These are phyloP conservation scores for Enhydra lutris DNA, from an alignment of 2,113 vertebrate genomes.

Conservation along the genomic window DNA sequence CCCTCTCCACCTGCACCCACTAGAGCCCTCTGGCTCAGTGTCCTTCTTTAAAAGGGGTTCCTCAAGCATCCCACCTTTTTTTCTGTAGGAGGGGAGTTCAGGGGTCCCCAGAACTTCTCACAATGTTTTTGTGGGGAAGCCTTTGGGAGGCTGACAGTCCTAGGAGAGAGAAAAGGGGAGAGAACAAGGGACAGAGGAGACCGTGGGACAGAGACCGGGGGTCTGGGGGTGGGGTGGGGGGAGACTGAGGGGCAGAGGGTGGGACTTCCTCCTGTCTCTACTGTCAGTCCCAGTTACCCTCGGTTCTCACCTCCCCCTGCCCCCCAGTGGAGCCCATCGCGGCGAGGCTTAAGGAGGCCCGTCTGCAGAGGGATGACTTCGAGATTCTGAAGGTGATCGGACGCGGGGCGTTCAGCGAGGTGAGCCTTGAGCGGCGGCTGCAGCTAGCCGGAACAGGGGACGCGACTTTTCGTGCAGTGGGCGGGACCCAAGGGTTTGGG, in stretches of 20 bases:
- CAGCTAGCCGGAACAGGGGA: too few species aligned
- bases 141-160: neutral
- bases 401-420: constrained; percentile 91
- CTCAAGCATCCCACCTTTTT: neutral
- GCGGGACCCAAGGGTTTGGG: neutral
- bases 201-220: neutral
- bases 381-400: constrained; percentile 92
- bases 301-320: neutral
- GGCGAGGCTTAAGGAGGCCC: constrained; percentile 83
- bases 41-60: neutral
- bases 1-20: neutral
- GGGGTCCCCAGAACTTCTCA: neutral
- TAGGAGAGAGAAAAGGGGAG: neutral
- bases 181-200: neutral
- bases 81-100: neutral
- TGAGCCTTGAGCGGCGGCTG: constrained; percentile 65
- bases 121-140: neutral
- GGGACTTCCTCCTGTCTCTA: neutral
- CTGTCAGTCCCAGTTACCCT: neutral
- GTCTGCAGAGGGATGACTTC: constrained; percentile 88
- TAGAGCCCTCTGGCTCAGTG: neutral
- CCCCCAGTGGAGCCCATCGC: constrained; percentile 70
- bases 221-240: neutral
- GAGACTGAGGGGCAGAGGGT: neutral
- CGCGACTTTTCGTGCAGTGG: neutral